phyloP scores from a whole-genome alignment of 1,140 invertebrate genomes.

The Kradibia gibbosae region DNA sequence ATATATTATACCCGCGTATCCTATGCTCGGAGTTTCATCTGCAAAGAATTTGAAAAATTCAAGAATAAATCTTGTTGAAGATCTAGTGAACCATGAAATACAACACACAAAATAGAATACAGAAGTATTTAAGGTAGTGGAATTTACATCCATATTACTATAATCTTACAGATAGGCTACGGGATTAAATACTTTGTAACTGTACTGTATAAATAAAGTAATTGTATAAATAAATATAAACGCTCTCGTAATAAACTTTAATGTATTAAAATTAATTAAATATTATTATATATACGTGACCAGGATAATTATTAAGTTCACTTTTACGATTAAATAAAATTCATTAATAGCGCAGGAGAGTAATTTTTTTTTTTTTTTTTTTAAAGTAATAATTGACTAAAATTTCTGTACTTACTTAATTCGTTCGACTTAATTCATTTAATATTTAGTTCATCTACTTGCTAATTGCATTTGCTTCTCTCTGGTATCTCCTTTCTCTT shows the following conservation, averaged over 20 bases:
- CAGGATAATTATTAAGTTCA: not conserved
- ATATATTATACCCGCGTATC: too few species aligned
- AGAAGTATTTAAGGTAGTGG: not conserved
- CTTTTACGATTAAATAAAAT: too few species aligned
- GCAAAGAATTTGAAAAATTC: not conserved
- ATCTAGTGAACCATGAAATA: not conserved
- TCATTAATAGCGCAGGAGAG: too few species aligned
- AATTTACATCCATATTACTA: not conserved
- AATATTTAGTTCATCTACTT: not conserved
- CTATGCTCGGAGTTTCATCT: not conserved
- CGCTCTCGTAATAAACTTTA: not conserved
- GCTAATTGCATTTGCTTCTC: not conserved
- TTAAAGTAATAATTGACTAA: too few species aligned
- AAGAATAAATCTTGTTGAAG: not conserved
- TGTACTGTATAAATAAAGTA: not conserved
- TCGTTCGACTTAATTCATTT: too few species aligned
- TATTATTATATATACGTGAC: not conserved
- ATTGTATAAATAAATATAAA: not conserved
- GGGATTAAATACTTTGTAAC: not conserved
- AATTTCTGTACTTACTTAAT: too few species aligned
- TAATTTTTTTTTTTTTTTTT: too few species aligned
- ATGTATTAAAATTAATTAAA: not conserved
- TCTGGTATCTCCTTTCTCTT: not conserved
- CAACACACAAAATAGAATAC: too few species aligned
- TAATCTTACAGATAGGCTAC: not conserved